Evolutionary conservation across 2,113 vertebrate genomes (phyloP).

Genomic region (Pachypanchax playfairii): DNA sequence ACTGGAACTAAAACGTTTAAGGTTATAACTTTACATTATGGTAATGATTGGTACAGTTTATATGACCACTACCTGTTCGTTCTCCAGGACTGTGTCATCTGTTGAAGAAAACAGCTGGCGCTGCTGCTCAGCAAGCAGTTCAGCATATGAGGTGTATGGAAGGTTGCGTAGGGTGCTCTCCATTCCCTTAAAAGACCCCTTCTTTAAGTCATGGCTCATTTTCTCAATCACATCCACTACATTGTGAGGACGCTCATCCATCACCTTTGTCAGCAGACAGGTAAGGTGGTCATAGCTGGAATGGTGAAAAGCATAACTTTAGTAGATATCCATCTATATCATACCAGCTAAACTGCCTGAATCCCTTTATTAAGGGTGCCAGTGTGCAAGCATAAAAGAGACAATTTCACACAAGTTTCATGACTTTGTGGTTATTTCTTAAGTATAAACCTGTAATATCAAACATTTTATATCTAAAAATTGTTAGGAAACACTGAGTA

Average conservation of each 20-base stretch:
- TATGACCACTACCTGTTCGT: slow-evolving; percentile 73
- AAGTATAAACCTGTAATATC: too few relatives aligned
- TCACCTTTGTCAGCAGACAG: slow-evolving; percentile 83
- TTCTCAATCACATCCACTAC: slow-evolving; percentile 88
- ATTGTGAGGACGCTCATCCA: slow-evolving; percentile 87
- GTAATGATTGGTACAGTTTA: neutral
- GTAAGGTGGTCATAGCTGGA: slow-evolving; percentile 92
- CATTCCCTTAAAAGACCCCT: slow-evolving; percentile 75
- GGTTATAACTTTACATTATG: neutral
- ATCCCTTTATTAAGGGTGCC: too few relatives aligned
- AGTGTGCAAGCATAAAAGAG: too few relatives aligned
- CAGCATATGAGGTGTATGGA: slow-evolving; percentile 65
- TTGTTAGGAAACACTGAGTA: too few relatives aligned
- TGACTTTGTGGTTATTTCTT: too few relatives aligned
- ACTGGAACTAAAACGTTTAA: too few relatives aligned
- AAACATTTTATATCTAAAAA: too few relatives aligned
- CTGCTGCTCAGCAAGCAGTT: slow-evolving; percentile 82
- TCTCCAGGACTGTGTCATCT: slow-evolving; percentile 75
- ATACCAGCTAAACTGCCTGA: too few relatives aligned
- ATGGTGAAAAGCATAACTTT: neutral
- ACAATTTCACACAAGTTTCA: too few relatives aligned
- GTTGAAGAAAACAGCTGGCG: slow-evolving; percentile 80
- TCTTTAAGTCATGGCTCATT: slow-evolving; percentile 88
- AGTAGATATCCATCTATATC: too few relatives aligned
- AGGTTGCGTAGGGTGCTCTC: slow-evolving; percentile 82